A percentile compares a stretch with the other conserved stretches of the same genome.
Conservation (phyloP, 2,797 vertebrate species). For the Atherinosoma microstoma region DNA sequence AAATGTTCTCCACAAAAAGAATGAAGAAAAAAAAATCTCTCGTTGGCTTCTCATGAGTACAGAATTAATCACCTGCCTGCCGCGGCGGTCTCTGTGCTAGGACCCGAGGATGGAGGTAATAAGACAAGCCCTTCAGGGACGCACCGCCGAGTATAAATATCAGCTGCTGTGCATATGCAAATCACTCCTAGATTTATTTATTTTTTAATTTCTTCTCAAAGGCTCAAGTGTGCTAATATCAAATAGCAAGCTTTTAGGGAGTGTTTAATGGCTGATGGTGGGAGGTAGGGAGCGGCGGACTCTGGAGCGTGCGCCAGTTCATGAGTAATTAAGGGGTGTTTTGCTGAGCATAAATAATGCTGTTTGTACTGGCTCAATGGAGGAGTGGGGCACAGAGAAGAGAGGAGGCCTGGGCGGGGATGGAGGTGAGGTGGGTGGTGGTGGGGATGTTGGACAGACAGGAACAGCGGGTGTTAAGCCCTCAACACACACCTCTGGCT, state of each 20-base stretch:
- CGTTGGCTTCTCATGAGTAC: conserved; percentile 92
- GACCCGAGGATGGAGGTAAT: conserved; percentile 97
- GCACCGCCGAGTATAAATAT: conserved; percentile 94
- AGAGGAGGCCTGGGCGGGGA: conserved; percentile 55
- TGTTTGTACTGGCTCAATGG: conserved; percentile 96
- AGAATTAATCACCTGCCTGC: conserved; percentile 99
- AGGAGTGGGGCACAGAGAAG: conserved; percentile 83
- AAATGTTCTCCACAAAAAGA: conserved; percentile 40
- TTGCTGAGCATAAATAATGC: conserved; percentile 99
- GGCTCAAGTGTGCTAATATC: conserved; percentile 99
- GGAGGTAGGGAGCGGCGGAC: conserved; percentile 91
- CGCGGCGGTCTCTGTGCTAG: conserved; percentile 92
- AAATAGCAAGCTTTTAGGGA: conserved; percentile 98
- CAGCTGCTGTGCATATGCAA: conserved; percentile 99
- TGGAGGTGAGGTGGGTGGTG: conserved; percentile 42
- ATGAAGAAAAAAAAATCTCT: conserved; percentile 64
- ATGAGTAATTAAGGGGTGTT: conserved; percentile 99
- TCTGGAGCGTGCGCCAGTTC: conserved; percentile 91
- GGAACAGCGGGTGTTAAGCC: conserved; percentile 89
- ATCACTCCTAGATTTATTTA: conserved; percentile 87
- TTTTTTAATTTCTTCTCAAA: conserved; percentile 85
- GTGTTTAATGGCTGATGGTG: conserved; percentile 98
- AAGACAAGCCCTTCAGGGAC: conserved; percentile 97
- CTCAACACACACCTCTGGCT: conserved; percentile 51
- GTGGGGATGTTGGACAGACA: conserved; percentile 78